A percentile compares a stretch with the other conserved stretches of the same genome.
Conservation (phyloP, 2,888 invertebrate genomes). For the Harpalus rufipes region DNA sequence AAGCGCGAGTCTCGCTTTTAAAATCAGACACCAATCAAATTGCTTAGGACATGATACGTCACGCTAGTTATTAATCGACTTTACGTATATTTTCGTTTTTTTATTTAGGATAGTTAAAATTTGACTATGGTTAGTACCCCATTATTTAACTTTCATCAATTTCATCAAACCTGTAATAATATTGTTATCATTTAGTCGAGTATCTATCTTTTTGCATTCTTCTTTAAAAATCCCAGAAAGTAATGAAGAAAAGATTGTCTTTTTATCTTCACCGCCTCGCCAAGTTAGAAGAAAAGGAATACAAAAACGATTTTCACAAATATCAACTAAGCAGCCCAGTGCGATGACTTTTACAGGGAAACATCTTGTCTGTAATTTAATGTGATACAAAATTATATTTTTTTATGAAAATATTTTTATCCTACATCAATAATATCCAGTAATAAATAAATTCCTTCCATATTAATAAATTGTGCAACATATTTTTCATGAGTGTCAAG, state of each 20-base stretch:
- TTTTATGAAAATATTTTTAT: not conserved
- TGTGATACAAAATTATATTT: slow-evolving; percentile 10
- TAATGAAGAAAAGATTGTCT: slow-evolving; percentile 74
- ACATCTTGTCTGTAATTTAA: slow-evolving; percentile 70
- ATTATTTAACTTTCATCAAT: too few species aligned
- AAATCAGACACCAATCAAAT: too few species aligned
- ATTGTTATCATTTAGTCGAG: slow-evolving; percentile 73
- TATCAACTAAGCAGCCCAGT: slow-evolving; percentile 76
- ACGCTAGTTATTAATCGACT: too few species aligned
- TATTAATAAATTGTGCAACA: slow-evolving; percentile 73
- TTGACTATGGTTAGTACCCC: too few species aligned
- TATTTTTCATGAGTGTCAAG: slow-evolving; percentile 71
- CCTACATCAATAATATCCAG: slow-evolving; percentile 76
- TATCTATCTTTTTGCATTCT: slow-evolving; percentile 75
- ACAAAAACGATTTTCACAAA: slow-evolving; percentile 74
- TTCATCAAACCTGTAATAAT: slow-evolving; percentile 73
- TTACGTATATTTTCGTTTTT: too few species aligned
- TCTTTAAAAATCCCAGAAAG: slow-evolving; percentile 76
- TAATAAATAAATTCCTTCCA: slow-evolving; percentile 74
- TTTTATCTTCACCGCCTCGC: slow-evolving; percentile 74
- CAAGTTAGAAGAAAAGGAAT: slow-evolving; percentile 77
- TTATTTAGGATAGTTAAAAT: too few species aligned
- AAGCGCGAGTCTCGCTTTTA: too few species aligned
- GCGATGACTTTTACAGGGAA: slow-evolving; percentile 75
- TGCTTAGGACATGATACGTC: too few species aligned